phyloP scores from a whole-genome alignment of 1,140 invertebrate species.

The Lordiphosa collinella region DNA sequence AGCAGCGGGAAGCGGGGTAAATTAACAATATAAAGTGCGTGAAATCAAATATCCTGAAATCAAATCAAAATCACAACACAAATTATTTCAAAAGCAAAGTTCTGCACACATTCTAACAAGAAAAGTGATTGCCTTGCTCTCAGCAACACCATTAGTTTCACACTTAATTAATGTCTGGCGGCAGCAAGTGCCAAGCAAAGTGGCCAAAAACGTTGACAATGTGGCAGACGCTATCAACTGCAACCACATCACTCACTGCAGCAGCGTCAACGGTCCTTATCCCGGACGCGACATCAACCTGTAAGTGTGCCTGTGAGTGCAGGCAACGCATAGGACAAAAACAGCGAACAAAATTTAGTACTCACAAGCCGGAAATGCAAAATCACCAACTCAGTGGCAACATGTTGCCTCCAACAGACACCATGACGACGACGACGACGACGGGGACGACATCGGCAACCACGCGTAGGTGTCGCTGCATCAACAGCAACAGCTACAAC shows the following conservation, averaged over 20 bases:
- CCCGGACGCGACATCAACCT: conserved; percentile 16
- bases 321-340: conserved; percentile 27
- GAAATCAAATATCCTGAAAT: background rate
- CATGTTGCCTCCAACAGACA: conserved; percentile 58
- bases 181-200: conserved; percentile 20
- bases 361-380: conserved; percentile 59
- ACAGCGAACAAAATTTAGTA: conserved; percentile 25
- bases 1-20: background rate
- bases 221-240: conserved; percentile 68
- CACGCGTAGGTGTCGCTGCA: conserved; percentile 49
- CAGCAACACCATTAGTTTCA: conserved; percentile 53
- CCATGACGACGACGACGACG: conserved; percentile 8
- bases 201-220: conserved; percentile 58
- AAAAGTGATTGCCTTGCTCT: background rate
- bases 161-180: conserved; percentile 69
- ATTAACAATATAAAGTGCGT: background rate
- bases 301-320: conserved; percentile 31
- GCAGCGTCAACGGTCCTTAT: background rate
- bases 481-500: background rate
- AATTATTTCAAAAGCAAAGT: conserved; percentile 13
- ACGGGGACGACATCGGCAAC: conserved; percentile 9
- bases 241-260: conserved; percentile 53
- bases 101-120: no score
- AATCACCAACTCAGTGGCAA: conserved; percentile 42
- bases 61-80: no score